Evolutionary conservation across 2,888 invertebrate genomes (phyloP).

Genomic region (Bellardia bayeri): DNA sequence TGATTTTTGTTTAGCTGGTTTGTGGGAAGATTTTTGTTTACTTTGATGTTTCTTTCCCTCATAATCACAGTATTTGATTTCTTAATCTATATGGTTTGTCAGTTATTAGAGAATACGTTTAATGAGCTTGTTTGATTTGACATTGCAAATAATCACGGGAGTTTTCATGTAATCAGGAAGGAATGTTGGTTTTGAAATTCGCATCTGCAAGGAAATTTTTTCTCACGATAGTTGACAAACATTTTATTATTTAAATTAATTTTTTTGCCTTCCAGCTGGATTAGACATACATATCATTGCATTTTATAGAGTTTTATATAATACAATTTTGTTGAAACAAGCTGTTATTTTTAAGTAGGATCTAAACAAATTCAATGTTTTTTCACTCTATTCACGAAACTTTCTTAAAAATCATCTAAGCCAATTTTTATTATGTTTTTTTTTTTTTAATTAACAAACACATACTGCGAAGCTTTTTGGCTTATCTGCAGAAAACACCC

Average conservation of each 20-base stretch:
- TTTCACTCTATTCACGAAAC: too few species aligned
- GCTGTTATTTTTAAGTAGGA: too few species aligned
- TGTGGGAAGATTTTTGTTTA: slow-evolving; percentile 63
- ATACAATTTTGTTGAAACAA: too few species aligned
- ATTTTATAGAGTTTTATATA: too few species aligned
- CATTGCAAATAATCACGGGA: not conserved
- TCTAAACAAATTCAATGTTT: too few species aligned
- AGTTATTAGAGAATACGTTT: slow-evolving; percentile 12
- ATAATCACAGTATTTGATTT: slow-evolving; percentile 60
- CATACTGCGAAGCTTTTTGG: too few species aligned
- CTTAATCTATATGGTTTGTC: slow-evolving; percentile 36
- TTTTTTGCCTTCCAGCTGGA: too few species aligned
- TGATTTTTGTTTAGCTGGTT: not conserved
- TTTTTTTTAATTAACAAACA: too few species aligned
- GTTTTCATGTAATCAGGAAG: not conserved
- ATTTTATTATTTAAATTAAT: not conserved
- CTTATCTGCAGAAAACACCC: too few species aligned
- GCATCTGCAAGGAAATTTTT: not conserved
- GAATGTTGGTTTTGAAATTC: not conserved
- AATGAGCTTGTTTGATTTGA: slow-evolving; percentile 28
- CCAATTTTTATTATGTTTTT: too few species aligned
- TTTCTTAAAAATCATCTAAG: too few species aligned
- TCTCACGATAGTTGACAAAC: not conserved
- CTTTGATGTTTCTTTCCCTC: slow-evolving; percentile 58
- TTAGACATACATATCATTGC: too few species aligned